Conservation (phyloP, 1,140 invertebrate species). For the Drosophila sturtevanti region DNA sequence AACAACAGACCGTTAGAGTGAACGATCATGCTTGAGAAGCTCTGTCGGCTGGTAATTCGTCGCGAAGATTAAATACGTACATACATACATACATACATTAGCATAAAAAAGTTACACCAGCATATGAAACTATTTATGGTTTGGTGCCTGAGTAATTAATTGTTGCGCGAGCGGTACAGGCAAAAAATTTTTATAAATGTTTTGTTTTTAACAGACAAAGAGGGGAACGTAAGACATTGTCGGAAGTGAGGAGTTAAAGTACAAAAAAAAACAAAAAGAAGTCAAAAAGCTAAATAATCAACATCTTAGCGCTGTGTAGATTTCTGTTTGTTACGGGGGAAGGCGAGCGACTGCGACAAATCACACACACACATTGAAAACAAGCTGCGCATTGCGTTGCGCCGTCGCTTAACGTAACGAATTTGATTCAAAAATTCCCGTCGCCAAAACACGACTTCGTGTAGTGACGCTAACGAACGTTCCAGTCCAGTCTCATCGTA, state of each 20-base stretch:
- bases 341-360: background rate
- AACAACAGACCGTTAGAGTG: constrained; percentile 71
- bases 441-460: constrained; percentile 76
- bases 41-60: constrained; percentile 28
- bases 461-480: constrained; percentile 44
- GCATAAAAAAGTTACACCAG: constrained; percentile 8
- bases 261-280: constrained; percentile 16
- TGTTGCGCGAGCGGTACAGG: constrained; percentile 62
- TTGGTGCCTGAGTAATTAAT: constrained; percentile 63
- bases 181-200: constrained; percentile 71
- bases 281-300: constrained; percentile 54
- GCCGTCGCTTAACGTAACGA: constrained; percentile 76
- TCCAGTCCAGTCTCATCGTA: constrained; percentile 17
- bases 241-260: background rate
- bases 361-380: constrained; percentile 22
- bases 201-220: constrained; percentile 57
- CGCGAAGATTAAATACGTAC: background rate
- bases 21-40: constrained; percentile 73
- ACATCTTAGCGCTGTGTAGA: constrained; percentile 57
- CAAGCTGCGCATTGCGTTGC: constrained; percentile 60
- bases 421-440: constrained; percentile 80
- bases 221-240: background rate
- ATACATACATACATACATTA: background rate
- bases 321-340: background rate
- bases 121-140: constrained; percentile 19